Base-by-base conservation (phyloP, 2,113 vertebrate genomes). In the Camarhynchus parvulus region DNA sequence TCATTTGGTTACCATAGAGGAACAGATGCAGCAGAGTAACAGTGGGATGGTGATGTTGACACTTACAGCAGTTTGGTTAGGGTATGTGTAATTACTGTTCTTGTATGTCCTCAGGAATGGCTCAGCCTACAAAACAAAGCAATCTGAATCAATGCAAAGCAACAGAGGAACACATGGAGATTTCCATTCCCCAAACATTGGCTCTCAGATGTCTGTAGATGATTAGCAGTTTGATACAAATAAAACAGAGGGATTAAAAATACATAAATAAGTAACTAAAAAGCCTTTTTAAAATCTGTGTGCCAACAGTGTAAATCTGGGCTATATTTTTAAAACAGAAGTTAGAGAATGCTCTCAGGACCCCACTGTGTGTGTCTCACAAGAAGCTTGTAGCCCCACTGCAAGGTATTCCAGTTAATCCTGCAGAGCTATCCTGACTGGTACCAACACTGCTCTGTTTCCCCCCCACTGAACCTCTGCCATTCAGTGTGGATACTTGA, bases 101-200 rank as follows among this genome's bases (percentile, higher is more conserved):
- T 89, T 97, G 9, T 95, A 96, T 1, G 98, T 98, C 80, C 96
- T 96, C 91, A 98, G 95, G 69, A 95, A 98, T 0, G 97, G 98
- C 37, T 84, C 82, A 59, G 15, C 78, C 98, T 98, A 87, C 33
- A 84, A 95, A 80, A 83, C 41, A 92, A 89, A 33, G 19, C 30
- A 68, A 68, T 31, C 15, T 39, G 44, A 96, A 63, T 96, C 76
- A 95, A 66, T 84, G 66, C 25, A 77, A 94, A 91, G 28, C 61
- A 72, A 59, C 47, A 75, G 31, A 86, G 58, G 41, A 80, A 46
- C 30, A 64, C 4, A 6, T 3, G 21, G 25, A 89, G 46, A 86
- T 75, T 88, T 88, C 30, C 30, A 25, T 46, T 85, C 23, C 35
- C 30, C 42, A 80, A 2, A 35, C 17, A 35, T 84, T 33, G 5